Evolutionary conservation across 2,888 invertebrate genomes (phyloP).

Genomic region (Capitulum mitella): DNA sequence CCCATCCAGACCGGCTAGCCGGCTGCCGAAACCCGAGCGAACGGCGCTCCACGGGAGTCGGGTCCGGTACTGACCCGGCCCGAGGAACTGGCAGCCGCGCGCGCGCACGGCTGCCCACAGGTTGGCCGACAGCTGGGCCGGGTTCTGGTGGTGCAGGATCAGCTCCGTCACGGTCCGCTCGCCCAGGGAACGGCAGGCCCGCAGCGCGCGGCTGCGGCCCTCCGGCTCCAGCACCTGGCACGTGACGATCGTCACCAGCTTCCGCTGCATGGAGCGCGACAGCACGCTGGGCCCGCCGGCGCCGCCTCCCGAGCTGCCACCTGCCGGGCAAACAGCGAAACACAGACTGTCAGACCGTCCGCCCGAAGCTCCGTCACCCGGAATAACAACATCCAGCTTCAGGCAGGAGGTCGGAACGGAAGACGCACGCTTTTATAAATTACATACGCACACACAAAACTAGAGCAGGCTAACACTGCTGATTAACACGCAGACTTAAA

Average conservation of each 20-base stretch:
- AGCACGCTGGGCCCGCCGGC: constrained; percentile 46
- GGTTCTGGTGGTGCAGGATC: constrained; percentile 90
- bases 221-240: constrained; percentile 88
- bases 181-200: constrained; percentile 62
- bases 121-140: constrained; percentile 85
- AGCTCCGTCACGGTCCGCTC: constrained; percentile 91
- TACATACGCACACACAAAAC: no score
- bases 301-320: constrained; percentile 36
- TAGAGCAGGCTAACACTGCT: no score
- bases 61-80: constrained; percentile 54
- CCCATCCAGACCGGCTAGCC: no score
- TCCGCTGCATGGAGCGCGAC: constrained; percentile 91
- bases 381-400: no score
- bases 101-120: constrained; percentile 95
- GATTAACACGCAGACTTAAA: no score
- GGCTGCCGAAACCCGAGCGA: no score
- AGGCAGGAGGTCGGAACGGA: no score
- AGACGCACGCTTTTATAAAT: no score
- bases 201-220: constrained; percentile 47
- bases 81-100: constrained; percentile 95
- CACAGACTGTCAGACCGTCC: no score
- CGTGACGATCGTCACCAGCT: constrained; percentile 83
- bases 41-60: no score
- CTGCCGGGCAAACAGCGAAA: neutral
- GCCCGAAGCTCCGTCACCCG: no score